Percentiles rank a stretch among this genome's conserved stretches.
phyloP scores from a whole-genome alignment of 1,140 invertebrate species.

The Gryllus bimaculatus region DNA sequence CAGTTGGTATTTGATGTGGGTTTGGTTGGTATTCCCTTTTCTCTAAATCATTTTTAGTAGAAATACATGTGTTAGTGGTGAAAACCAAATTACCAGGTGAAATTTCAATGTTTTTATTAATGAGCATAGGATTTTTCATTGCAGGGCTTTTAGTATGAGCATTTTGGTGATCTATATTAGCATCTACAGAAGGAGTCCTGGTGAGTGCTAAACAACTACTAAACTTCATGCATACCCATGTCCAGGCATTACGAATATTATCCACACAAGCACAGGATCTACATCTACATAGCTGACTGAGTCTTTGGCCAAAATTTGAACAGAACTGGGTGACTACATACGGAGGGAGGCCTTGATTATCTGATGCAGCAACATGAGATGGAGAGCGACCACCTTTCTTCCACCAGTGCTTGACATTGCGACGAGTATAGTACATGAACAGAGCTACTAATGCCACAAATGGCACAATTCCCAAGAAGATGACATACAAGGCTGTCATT shows the following conservation, averaged over 20 bases:
- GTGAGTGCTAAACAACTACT: not conserved
- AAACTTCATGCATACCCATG: not conserved
- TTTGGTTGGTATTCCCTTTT: not conserved
- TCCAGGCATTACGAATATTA: not conserved
- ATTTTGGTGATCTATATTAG: not conserved
- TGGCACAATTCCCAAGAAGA: constrained; percentile 76
- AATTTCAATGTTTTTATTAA: not conserved
- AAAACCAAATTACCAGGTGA: not conserved
- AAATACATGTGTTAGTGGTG: not conserved
- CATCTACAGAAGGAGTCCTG: not conserved
- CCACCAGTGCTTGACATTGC: constrained; percentile 51
- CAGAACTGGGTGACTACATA: constrained; percentile 10
- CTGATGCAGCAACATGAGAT: not conserved
- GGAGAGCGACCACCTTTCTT: constrained; percentile 38
- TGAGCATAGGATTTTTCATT: not conserved
- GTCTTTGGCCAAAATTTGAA: not conserved
- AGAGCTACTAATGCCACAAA: constrained; percentile 50
- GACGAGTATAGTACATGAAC: constrained; percentile 57
- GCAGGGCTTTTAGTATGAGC: not conserved
- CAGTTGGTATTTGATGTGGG: not conserved
- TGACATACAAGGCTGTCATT: constrained; percentile 62
- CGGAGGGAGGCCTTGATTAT: not conserved
- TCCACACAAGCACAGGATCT: not conserved
- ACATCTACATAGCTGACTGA: not conserved
- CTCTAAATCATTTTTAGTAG: not conserved